Conservation (phyloP, 2,113 vertebrate genomes). For the human region DNA sequence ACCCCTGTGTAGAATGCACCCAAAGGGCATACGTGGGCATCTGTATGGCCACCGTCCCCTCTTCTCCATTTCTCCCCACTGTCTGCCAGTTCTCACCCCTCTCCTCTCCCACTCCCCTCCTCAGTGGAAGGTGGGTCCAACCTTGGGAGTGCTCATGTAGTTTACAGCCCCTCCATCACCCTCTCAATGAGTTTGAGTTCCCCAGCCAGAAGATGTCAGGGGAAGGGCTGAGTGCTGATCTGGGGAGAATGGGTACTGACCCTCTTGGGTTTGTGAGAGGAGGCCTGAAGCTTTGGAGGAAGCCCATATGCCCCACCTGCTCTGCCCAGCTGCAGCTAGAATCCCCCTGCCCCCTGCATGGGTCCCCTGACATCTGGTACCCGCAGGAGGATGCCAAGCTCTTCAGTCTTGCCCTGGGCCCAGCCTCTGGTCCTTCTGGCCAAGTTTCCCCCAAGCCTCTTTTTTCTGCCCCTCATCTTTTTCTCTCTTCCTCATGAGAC, state of each 20-base stretch:
- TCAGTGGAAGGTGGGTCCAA: neutral
- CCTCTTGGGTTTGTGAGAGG: neutral
- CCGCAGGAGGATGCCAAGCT: neutral
- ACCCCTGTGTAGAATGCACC: neutral
- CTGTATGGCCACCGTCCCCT: rapidly evolving
- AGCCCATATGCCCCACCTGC: neutral
- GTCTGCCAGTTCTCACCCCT: too few species aligned
- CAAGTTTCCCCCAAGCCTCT: neutral
- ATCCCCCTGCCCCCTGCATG: neutral
- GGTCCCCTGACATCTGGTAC: neutral
- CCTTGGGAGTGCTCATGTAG: neutral
- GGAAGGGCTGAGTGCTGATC: neutral
- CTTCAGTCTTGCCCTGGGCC: neutral
- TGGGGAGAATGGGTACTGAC: neutral
- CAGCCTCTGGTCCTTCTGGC: neutral
- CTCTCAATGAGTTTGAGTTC: neutral
- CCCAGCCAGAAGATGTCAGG: neutral
- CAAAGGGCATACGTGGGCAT: rapidly evolving
- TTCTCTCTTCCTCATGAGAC: neutral
- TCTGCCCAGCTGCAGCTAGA: neutral
- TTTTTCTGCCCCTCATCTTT: neutral
- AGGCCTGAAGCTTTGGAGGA: neutral
- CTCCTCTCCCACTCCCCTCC: neutral
- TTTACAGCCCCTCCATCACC: neutral
- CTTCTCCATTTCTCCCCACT: neutral